Evolutionary conservation across 1,140 invertebrate species (phyloP).

Genomic region (Hyles vespertilio): DNA sequence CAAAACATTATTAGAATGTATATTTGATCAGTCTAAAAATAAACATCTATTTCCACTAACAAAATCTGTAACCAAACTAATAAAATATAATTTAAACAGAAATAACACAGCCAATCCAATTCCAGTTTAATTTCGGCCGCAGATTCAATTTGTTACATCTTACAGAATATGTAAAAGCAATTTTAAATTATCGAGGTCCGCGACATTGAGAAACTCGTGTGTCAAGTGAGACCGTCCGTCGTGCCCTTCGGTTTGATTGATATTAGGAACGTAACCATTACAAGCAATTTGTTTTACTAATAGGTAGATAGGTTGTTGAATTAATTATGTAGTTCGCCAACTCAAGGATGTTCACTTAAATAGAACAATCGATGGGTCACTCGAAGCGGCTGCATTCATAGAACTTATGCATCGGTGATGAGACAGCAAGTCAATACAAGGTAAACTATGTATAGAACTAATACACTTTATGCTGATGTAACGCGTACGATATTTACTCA

Average conservation of each 20-base stretch:
- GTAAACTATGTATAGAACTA: no score
- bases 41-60: no score
- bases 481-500: no score
- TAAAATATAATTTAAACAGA: not conserved
- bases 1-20: no score
- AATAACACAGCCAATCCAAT: not conserved
- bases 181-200: not conserved
- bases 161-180: not conserved
- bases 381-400: slow-evolving; percentile 26
- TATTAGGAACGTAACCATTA: slow-evolving; percentile 1
- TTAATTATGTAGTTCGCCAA: slow-evolving; percentile 1
- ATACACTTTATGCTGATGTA: no score
- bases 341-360: slow-evolving; percentile 29
- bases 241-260: slow-evolving; percentile 1
- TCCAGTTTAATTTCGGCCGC: no score
- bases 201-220: not conserved
- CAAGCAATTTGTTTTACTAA: slow-evolving; percentile 1
- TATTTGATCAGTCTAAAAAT: no score
- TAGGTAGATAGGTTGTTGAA: not conserved
- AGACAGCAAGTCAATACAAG: slow-evolving; percentile 5
- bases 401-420: slow-evolving; percentile 40
- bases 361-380: slow-evolving; percentile 34
- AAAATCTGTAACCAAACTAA: no score
- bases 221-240: not conserved
- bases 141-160: not conserved